These are phyloP conservation scores for Neuroscelio doddi DNA, from an alignment of 2,888 invertebrate genomes.

Conservation along the genomic window DNA sequence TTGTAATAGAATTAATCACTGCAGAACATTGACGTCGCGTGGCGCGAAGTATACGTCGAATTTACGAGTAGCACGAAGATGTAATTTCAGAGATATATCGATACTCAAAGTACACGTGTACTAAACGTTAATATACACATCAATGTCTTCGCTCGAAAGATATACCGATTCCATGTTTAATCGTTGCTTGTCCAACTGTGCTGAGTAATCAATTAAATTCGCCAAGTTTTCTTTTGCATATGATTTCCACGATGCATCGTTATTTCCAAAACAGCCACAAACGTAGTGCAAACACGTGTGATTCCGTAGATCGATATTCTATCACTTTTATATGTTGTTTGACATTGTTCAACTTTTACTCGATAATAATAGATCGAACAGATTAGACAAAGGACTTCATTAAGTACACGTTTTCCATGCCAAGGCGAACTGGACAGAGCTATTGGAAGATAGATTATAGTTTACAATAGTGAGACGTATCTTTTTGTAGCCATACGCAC, in stretches of 20 bases:
- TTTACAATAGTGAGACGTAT: constrained; percentile 61
- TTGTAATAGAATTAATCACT: constrained; percentile 43
- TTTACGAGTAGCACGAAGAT: constrained; percentile 34
- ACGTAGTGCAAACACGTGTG: no score
- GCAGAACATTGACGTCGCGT: constrained; percentile 43
- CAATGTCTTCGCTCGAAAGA: constrained; percentile 33
- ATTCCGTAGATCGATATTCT: constrained; percentile 36
- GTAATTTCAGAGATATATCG: constrained; percentile 52
- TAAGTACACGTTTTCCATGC: constrained; percentile 66
- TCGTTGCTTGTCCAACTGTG: constrained; percentile 5
- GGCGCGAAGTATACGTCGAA: constrained; percentile 32
- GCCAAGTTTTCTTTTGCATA: constrained; percentile 23
- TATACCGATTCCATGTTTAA: constrained; percentile 24
- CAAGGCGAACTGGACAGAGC: constrained; percentile 64
- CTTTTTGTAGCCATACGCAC: constrained; percentile 55
- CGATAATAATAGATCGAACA: constrained; percentile 43
- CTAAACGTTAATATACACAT: constrained; percentile 47
- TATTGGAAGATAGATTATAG: constrained; percentile 64
- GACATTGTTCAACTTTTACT: constrained; percentile 23
- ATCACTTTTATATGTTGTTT: constrained; percentile 24
- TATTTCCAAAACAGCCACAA: background rate
- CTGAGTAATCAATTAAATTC: constrained; percentile 30
- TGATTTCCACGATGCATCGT: constrained; percentile 10
- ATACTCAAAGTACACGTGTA: constrained; percentile 46
- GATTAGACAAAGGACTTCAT: constrained; percentile 62